Evolutionary conservation across 2,113 vertebrate species (phyloP), one percentile per base, ranked within the genome.

Genomic region (Etheostoma spectabile): DNA sequence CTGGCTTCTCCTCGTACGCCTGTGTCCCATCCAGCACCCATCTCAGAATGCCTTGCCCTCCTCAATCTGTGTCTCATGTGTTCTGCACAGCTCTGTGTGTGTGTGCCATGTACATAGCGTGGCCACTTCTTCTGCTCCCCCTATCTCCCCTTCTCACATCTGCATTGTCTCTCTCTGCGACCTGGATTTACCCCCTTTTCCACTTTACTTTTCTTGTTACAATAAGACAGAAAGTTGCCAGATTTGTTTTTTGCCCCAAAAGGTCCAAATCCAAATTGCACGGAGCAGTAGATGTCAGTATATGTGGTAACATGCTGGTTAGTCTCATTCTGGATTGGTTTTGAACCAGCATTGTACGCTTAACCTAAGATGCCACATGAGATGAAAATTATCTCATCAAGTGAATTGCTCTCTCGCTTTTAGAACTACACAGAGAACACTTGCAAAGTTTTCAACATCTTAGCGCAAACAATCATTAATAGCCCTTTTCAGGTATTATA

Each of bases 21-120:
- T 93, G 84, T 94, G 83, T 93, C 86, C 92, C 94, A 93, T 95
- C 83, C 89, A 92, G 91, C 94, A 93, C 87, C 87, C 94, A 93
- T 95, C 80, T 93, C 85, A 80, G 90, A 87, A 74, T 79, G 87
- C 92, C 85, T 91, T 78, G 89, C 88, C 74, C 79, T 90, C 78
- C 73, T 88, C 88, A 81, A 75, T 84, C 67, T 91, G 85, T 93
- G 87, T 93, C 38, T 92, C 88, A 88, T 91, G 86, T 92, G 91
- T 93, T 85, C 77, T 86, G 90, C 92, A 90, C 90, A 91, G 90
- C 91, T 91, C 84, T 92, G 89, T 93, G 86, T 93, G 77, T 30
- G 30, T 30, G 79, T 91, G 89, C 89, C 89, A 91, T 92, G 80
- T 89, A 89, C 90, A 91, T 92, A 91, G 80, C 88, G 89, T 91